phyloP scores from a whole-genome alignment of 2,888 invertebrate species.

The Ischnura elegans region DNA sequence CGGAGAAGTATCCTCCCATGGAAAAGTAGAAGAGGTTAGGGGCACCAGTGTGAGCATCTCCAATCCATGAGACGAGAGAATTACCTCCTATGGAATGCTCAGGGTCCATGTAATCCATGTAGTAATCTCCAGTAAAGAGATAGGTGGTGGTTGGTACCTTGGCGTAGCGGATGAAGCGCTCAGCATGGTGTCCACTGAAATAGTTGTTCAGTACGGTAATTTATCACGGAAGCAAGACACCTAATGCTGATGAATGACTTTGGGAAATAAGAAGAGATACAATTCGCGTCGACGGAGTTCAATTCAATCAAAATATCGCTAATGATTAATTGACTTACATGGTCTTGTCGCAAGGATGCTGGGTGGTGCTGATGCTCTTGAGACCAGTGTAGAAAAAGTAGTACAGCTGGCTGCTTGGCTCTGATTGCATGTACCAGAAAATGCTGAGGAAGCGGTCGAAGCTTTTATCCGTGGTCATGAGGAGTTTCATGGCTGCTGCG shows the following conservation, averaged over 20 bases:
- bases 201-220: neutral
- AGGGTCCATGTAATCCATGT: slow-evolving; percentile 52
- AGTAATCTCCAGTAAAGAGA: slow-evolving; percentile 26
- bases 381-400: slow-evolving; percentile 46
- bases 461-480: neutral
- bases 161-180: slow-evolving; percentile 37
- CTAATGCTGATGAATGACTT: neutral
- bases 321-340: neutral
- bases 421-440: slow-evolving; percentile 45
- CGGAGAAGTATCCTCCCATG: neutral
- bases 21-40: slow-evolving; percentile 36
- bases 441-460: slow-evolving; percentile 50
- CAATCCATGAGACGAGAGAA: slow-evolving; percentile 25
- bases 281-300: no score
- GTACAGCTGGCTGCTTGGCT: slow-evolving; percentile 51
- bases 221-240: neutral
- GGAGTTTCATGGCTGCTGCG: slow-evolving; percentile 34
- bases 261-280: neutral
- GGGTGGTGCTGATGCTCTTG: slow-evolving; percentile 4
- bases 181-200: slow-evolving; percentile 51
- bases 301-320: no score
- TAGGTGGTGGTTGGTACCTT: slow-evolving; percentile 13
- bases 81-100: slow-evolving; percentile 42
- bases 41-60: slow-evolving; percentile 49
- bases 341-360: slow-evolving; percentile 40